Base-by-base conservation (phyloP, 1,140 invertebrate genomes). In the Condylostylus longicornis region DNA sequence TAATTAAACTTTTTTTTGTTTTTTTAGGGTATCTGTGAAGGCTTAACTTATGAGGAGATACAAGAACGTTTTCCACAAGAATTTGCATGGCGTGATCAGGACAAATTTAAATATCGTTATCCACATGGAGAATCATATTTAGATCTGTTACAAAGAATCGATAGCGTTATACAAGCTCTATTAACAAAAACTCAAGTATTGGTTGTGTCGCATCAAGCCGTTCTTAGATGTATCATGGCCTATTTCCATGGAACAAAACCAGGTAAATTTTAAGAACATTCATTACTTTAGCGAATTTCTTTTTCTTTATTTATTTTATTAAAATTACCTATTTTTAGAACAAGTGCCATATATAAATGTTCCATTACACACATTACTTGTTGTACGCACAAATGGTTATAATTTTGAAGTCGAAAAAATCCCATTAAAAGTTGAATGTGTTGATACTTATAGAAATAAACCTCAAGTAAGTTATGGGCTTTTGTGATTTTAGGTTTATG, bases 31-130 rank as follows among this genome's bases (percentile, higher is more conserved):
- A 82, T 90, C 32, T 94, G 88, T 64, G 89, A 94, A 62, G 82
- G 82, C 13, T 69, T 93, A 44, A 89, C 86, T 0, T 95, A 94
- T 57, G 86, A 93, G 61, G 89, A 94, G 61, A 89, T 95, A 64
- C 80, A 88, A 46, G 77, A 81, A 39, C 74, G 75, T 32, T 89
- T 82, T 68, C 88, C 88, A 1, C 77, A 83, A 51, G 89, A 94
- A 61, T 88, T 94, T 61, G 84, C 85, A 2, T 75, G 82, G 64
- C 68, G 90, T 10, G 87, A 94, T 62, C 76, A 85, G 48, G 85
- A 94, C 57, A 95, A 95, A 63, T 71, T 90, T 36, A 78, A 81
- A 44, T 95, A 93, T 62, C 73, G 89, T 27, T 94, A 94, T 62
- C 87, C 87, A 0, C 82, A 80, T 69, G 88, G 88, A 14, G 88